Percentiles rank a stretch among this genome's conserved stretches.
These are phyloP conservation scores for Sebastes oblongus DNA, from an alignment of 2,797 vertebrate species.

Conservation along the genomic window DNA sequence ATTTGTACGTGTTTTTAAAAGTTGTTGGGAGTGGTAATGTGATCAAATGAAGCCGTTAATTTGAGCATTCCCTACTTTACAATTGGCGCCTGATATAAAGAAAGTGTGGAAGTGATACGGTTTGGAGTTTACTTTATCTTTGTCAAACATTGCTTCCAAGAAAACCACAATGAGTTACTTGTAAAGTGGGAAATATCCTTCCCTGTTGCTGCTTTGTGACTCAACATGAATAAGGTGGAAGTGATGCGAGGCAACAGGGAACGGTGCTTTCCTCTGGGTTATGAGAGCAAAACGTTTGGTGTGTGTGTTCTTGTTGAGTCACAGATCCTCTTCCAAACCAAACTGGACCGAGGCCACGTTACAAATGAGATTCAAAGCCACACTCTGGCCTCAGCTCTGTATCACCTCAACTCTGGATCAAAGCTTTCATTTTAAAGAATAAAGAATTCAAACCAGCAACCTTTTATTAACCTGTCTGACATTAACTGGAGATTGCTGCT, in stretches of 20 bases:
- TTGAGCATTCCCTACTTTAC: constrained; percentile 4
- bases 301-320: constrained; percentile 69
- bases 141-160: constrained; percentile 69
- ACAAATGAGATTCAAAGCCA: constrained; percentile 35
- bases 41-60: constrained; percentile 17
- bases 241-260: constrained; percentile 65
- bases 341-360: constrained; percentile 45
- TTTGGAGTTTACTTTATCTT: constrained; percentile 64
- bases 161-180: constrained; percentile 79
- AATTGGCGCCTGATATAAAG: constrained; percentile 13
- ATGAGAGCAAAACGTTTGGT: constrained; percentile 50
- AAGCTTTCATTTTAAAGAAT: neutral
- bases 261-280: constrained; percentile 72
- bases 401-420: constrained; percentile 3
- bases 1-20: neutral
- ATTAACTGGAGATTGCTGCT: constrained; percentile 16
- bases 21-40: neutral
- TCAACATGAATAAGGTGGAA: constrained; percentile 78
- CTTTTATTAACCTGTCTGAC: constrained; percentile 29
- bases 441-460: constrained; percentile 3
- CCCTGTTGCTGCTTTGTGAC: constrained; percentile 75
- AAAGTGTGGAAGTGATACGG: constrained; percentile 59
- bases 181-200: constrained; percentile 72
- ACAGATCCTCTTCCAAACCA: constrained; percentile 62
- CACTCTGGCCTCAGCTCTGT: constrained; percentile 5